phyloP scores from a whole-genome alignment of 2,113 vertebrate genomes.

The Clarias magur region DNA sequence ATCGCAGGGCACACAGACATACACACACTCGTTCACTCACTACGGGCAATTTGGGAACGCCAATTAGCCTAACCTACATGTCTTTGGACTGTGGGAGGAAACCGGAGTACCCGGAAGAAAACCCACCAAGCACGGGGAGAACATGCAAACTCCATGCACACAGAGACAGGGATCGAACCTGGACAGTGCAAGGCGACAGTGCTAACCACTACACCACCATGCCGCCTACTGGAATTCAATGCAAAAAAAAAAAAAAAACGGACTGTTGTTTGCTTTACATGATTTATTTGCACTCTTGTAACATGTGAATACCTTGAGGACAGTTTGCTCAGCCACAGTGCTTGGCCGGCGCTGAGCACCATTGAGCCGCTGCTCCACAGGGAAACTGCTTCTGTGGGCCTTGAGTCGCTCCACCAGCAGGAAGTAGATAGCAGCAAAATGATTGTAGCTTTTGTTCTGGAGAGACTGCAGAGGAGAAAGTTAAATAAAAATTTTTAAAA shows the following conservation, averaged over 20 bases:
- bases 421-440: constrained; percentile 98
- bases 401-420: constrained; percentile 94
- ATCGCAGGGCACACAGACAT: too few relatives aligned
- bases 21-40: too few relatives aligned
- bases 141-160: too few relatives aligned
- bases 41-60: too few relatives aligned
- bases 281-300: constrained; percentile 43
- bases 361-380: constrained; percentile 90
- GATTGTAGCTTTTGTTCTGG: constrained; percentile 98
- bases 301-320: constrained; percentile 86
- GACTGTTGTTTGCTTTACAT: not conserved
- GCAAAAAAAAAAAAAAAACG: not conserved
- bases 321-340: constrained; percentile 89
- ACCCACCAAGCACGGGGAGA: too few relatives aligned
- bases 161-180: too few relatives aligned
- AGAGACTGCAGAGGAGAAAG: constrained; percentile 79
- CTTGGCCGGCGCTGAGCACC: constrained; percentile 90
- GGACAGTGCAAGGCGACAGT: too few relatives aligned
- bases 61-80: too few relatives aligned
- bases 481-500: not conserved
- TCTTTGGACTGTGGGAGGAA: too few relatives aligned
- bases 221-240: constrained; percentile 2
- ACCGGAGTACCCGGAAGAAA: too few relatives aligned
- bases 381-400: constrained; percentile 95
- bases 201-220: too few relatives aligned